phyloP scores from a whole-genome alignment of 2,113 vertebrate species.

The Felis chaus region DNA sequence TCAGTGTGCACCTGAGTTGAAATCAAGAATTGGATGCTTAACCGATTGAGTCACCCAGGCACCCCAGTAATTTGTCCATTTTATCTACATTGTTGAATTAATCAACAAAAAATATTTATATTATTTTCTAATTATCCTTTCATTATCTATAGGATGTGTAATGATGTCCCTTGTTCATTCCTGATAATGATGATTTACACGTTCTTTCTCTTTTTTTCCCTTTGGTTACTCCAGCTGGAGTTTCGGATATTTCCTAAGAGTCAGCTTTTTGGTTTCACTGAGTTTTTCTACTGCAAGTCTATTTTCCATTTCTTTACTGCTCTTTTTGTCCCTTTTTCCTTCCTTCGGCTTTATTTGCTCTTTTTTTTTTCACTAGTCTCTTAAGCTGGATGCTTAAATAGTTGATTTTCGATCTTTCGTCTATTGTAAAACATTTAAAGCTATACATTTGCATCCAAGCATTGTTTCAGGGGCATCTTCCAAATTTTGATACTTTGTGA shows the following conservation, averaged over 20 bases:
- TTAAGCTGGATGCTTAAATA: background rate
- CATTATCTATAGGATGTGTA: background rate
- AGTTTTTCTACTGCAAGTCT: background rate
- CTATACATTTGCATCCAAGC: background rate
- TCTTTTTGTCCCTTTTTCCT: background rate
- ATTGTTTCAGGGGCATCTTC: background rate
- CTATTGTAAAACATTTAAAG: background rate
- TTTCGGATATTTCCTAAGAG: background rate
- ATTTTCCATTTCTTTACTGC: background rate
- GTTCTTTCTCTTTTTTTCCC: background rate
- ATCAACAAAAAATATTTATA: background rate
- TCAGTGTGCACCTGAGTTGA: too few relatives aligned
- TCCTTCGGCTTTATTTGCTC: background rate
- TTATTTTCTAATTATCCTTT: background rate
- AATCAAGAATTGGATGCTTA: too few relatives aligned
- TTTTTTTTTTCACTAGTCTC: background rate
- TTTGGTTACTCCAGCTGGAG: background rate
- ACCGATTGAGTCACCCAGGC: too few relatives aligned
- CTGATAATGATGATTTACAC: background rate
- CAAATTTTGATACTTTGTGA: background rate
- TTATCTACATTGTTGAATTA: background rate
- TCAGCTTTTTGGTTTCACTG: background rate
- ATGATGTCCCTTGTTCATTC: background rate
- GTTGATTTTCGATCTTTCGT: background rate
- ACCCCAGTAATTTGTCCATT: background rate